phyloP scores from a whole-genome alignment of 92 coral and sea anemone genomes.

The Parazoanthus atlanticus region DNA sequence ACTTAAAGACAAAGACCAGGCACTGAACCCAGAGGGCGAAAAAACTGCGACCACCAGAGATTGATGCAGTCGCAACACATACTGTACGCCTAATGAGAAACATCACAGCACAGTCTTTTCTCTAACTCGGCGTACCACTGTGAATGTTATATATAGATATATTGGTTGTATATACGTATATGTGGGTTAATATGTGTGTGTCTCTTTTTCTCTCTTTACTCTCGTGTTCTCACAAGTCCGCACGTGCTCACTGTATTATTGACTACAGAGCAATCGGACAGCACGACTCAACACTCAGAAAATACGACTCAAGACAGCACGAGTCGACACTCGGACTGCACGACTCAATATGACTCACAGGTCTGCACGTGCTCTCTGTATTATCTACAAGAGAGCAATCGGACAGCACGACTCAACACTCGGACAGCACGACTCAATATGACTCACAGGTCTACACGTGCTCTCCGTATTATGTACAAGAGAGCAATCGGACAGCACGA shows the following conservation, averaged over 20 bases:
- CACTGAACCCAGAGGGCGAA: constrained; percentile 10
- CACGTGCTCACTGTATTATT: background rate
- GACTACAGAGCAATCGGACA: background rate
- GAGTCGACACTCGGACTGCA: too few species aligned
- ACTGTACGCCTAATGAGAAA: background rate
- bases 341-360: background rate
- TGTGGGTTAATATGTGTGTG: background rate
- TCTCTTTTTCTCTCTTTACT: background rate
- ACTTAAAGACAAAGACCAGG: background rate
- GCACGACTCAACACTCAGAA: too few species aligned
- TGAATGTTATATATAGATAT: background rate
- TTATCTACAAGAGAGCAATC: background rate
- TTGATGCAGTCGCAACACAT: background rate
- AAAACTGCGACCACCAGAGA: background rate
- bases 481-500: background rate
- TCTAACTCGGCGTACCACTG: background rate
- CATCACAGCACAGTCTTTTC: background rate
- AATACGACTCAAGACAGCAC: too few species aligned
- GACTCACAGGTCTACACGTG: background rate
- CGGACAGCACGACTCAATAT: too few species aligned
- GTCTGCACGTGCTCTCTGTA: background rate
- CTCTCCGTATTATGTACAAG: background rate
- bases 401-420: background rate
- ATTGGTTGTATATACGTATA: background rate
- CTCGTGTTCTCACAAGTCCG: background rate